Base-by-base conservation (phyloP, 2,797 vertebrate genomes). In the Pseudomugil gertrudae region DNA sequence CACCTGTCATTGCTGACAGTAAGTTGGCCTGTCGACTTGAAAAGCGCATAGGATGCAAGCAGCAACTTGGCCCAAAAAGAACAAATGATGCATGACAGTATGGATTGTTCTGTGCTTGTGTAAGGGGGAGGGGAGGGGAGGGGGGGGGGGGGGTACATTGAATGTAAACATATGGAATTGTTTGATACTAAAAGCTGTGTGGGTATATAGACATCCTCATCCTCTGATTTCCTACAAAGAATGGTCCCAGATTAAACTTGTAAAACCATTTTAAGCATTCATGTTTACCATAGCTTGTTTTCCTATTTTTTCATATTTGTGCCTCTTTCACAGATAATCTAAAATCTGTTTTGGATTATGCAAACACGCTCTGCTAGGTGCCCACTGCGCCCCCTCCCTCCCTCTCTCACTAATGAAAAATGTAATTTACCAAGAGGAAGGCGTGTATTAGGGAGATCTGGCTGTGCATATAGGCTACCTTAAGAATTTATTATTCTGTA, bases 301-400 rank as follows among this genome's bases (percentile, higher is more conserved):
- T 89, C 84, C 78, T 61, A 63, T 57, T 55, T 57, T 56, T 58
- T 48, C 57, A 79, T 83, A 74, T 88, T 76, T 88, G 60, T 81
- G 77, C 83, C 65, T 89, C 79, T 82, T 84, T 88, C 84, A 80
- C 80, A 93, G 90, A 92, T 94, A 90, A 92, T 90, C 80, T 72
- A 29, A 90, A 92, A 91, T 91, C 86, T 92, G 91, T 90, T 92
- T 84, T 81, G 91, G 92, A 93, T 94, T 93, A 93, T 82, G 74
- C 75, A 85, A 87, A 85, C 83, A 83, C 43, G 76, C 67, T 76
- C 64, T 71, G 67, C 69, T 40, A 69, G 71, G 36, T 72, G 59
- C 36, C 24, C 63, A 0, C 27, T 33, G 24, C 26, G 19, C n/a
- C 35, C 59, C 54, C 51, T 26, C 10, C 23, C 51, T 29, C 51